Base-by-base conservation (phyloP, 2,113 vertebrate genomes). In the Burhinus bistriatus region DNA sequence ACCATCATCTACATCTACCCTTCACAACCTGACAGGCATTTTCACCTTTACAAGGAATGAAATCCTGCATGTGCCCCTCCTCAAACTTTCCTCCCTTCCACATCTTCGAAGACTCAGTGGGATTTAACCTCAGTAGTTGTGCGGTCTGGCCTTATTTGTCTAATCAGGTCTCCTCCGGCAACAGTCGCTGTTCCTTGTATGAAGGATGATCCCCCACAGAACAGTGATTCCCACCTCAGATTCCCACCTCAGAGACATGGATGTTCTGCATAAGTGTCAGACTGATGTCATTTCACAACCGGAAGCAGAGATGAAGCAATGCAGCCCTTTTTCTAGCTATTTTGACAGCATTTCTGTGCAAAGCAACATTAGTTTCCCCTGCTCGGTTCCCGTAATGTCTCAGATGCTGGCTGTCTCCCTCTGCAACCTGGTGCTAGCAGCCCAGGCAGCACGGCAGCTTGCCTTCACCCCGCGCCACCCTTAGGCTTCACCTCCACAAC, bases 331-430 rank as follows among this genome's bases (percentile, higher is more conserved):
- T 58, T 30, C 64, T 65, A 54, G 58, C 15, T 58, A 10, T 77
- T 94, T 78, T 64, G 17, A 44, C 65, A 78, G 65, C 21, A 44
- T 69, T 82, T 70, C 36, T 65, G 57, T 59, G 77, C 61, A 84
- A 81, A 92, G 69, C 52, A 49, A 26, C 44, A 13, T 51, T 5
- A 27, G 11, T 23, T 25, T 76, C 40, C 55, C 49, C 61, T 58
- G 47, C 19, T 61, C 0, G 0, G 5, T 49, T 54, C 42, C 90
- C 4, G 0, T 15, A 57, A 52, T 25, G 6, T 11, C 72, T 87
- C 69, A 45, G 34, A 40, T 54, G 16, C 26, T 8, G 66, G 18
- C 44, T 47, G 30, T 29, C 11, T 36, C 83, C 54, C 55, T 45
- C 2, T 52, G 47, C 9, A 26, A n/a, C 22, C 17, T 9, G 1